Base-by-base conservation (phyloP, 2,113 vertebrate species). In the Petroica traversi region DNA sequence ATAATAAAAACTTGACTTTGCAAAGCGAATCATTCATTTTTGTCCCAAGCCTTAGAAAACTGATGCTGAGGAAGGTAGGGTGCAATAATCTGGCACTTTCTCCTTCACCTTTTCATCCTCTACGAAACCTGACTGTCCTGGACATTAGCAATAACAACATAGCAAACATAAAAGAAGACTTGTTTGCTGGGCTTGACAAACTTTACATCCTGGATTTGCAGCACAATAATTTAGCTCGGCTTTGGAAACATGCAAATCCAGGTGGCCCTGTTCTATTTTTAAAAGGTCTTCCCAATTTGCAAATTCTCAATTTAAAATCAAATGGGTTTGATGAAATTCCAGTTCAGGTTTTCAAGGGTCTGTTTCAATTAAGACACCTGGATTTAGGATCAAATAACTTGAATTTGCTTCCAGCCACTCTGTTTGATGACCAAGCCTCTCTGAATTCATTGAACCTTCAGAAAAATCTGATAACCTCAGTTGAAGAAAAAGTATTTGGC, bases 81-180 rank as follows among this genome's bases (percentile, higher is more conserved):
- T 98, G 94, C 29, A 97, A 73, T 59, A 98, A 97, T 43, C 67
- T 98, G 86, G 97, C 97, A 40, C 11, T 97, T 51, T 97, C 98
- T 59, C 98, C 98, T 15, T 99, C 99, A 0, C 99, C 99, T 23
- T 99, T 99, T 89, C 94, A 48, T 33, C 92, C 80, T 61, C 97
- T 99, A 45, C 69, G 10, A 51, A 99, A 99, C 78, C 97, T 99
- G 77, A 98, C 97, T 29, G 4, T 98, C 59, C 94, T 99, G 73
- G 99, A 99, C 90, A 98, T 99, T 45, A 99, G 99, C 93, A 99
- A 99, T 97, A 99, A 99, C 95, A 99, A 99, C 80, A 98, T 99
- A 41, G 99, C 99, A 67, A 99, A 99, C 85, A 83, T 99, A 69
- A 97, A 97, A 9, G 96, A 93, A 3, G 98, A 95, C n/a, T 33